phyloP scores from a whole-genome alignment of 2,888 invertebrate species.

The Doris montereyensis region DNA sequence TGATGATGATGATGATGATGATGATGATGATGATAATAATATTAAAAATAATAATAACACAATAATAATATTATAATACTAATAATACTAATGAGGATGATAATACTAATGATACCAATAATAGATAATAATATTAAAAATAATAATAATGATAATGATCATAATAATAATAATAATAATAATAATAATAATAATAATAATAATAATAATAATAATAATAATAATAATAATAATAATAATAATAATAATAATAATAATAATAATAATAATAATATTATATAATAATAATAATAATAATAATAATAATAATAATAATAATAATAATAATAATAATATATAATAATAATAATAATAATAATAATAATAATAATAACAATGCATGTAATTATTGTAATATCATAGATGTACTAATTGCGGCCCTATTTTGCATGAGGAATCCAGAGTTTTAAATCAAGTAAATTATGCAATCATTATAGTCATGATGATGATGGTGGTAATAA shows the following conservation, averaged over 20 bases:
- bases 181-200: slow-evolving; percentile 6
- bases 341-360: background rate
- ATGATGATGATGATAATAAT: slow-evolving; percentile 26
- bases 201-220: background rate
- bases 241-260: slow-evolving; percentile 17
- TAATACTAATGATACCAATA: slow-evolving; percentile 7
- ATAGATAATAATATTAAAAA: background rate
- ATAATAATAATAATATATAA: background rate
- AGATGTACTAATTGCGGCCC: too few relatives aligned
- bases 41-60: slow-evolving; percentile 5
- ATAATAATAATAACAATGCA: too few relatives aligned
- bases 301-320: background rate
- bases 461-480: too few relatives aligned
- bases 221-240: slow-evolving; percentile 8
- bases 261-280: slow-evolving; percentile 14
- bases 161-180: slow-evolving; percentile 16
- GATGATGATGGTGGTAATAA: background rate
- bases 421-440: too few relatives aligned
- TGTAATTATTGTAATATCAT: too few relatives aligned
- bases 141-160: background rate
- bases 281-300: background rate
- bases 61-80: slow-evolving; percentile 7
- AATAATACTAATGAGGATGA: slow-evolving; percentile 4
- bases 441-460: too few relatives aligned
- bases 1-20: slow-evolving; percentile 20